Conservation (phyloP, 2,888 invertebrate species). For the Lasioglossum marginatum region DNA sequence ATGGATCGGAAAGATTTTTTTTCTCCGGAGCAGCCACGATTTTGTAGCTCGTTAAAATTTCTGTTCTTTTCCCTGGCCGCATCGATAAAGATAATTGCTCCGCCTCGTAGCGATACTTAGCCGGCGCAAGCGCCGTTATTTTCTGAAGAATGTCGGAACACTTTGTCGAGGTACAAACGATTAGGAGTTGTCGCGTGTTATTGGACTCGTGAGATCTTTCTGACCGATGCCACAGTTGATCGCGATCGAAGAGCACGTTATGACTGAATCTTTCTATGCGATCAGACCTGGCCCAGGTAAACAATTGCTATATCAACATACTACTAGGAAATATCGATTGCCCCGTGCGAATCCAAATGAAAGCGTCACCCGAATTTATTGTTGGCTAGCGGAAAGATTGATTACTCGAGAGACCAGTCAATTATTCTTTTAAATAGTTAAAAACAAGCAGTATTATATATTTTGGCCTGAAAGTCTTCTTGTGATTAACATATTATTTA, state of each 20-base stretch:
- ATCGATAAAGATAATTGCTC: constrained; percentile 24
- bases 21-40: neutral
- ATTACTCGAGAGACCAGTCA: neutral
- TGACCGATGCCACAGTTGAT: neutral
- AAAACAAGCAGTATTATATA: neutral
- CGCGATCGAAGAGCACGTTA: neutral
- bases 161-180: neutral
- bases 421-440: neutral
- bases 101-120: constrained; percentile 1
- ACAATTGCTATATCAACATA: neutral
- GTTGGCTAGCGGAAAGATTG: neutral
- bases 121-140: neutral
- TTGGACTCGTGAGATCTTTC: neutral
- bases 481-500: neutral
- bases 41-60: neutral
- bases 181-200: neutral
- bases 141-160: neutral
- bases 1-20: neutral
- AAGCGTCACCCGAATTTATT: neutral
- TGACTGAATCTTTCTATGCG: neutral
- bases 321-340: neutral
- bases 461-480: neutral
- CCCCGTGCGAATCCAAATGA: neutral
- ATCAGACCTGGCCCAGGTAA: neutral
- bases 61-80: neutral